Base-by-base conservation (phyloP, 2,797 vertebrate genomes). In the Chromobotia macracanthus region DNA sequence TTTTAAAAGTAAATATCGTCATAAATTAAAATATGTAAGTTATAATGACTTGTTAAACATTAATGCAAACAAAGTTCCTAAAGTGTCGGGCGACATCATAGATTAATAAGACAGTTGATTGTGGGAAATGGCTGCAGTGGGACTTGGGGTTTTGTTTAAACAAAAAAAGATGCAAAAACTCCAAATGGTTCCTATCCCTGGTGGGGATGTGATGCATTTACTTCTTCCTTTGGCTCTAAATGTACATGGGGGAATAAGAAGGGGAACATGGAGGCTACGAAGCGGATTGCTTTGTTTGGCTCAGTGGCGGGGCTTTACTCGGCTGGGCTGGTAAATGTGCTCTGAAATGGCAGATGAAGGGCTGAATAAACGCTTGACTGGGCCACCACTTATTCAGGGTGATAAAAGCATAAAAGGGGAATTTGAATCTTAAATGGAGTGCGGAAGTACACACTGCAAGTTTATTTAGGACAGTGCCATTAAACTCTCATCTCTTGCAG, bases 331-430 rank as follows among this genome's bases (percentile, higher is more conserved):
- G 80, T 83, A 81, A 89, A 89, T 88, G 86, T 91, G 87, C 84
- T 84, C 84, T 75, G 79, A 89, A 72, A 83, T 88, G 89, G 89
- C 90, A 89, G 89, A 84, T 88, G 80, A 70, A 86, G 85, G 79
- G 77, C 83, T 51, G 68, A 64, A 60, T 70, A 70, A 87, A 90
- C 82, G 90, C 87, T 90, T 87, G 91, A 87, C 86, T 91, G 91
- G 80, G 61, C 84, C 78, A 23, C 84, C 71, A 80, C 79, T 79
- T 85, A 92, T 93, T 89, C 88, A 79, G 92, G 91, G 93, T 94
- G 93, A 93, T 94, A 94, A 94, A 94, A 95, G 93, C 92, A 93
- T 92, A 90, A 93, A 92, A 93, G 92, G 91, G 88, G 84, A 87
- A 87, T 91, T 92, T 92, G 88, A 94, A 93, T 94, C 90, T 92